Evolutionary conservation across 2,797 vertebrate genomes (phyloP).

Genomic region (Microctenopoma steveboyesi): DNA sequence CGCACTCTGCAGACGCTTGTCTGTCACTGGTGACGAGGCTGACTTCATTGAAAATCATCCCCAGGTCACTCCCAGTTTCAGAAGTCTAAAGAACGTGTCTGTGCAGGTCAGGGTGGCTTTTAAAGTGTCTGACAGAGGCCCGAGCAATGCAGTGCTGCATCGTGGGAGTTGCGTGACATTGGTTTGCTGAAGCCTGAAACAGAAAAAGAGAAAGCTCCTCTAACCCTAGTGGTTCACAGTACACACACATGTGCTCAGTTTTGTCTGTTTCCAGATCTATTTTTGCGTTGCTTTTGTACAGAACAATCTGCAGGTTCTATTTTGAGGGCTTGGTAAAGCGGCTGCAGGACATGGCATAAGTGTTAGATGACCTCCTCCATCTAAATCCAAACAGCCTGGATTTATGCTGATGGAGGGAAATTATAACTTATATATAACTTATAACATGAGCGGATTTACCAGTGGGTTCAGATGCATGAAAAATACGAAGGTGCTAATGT

Average conservation of each 20-base stretch:
- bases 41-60: conserved; percentile 63
- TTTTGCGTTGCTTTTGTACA: conserved; percentile 78
- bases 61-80: conserved; percentile 58
- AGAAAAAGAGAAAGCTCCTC: conserved; percentile 32
- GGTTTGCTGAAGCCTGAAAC: conserved; percentile 48
- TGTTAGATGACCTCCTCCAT: conserved; percentile 71
- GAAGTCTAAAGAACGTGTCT: conserved; percentile 54
- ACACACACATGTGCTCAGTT: conserved; percentile 10
- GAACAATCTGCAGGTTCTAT: conserved; percentile 78
- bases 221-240: conserved; percentile 52
- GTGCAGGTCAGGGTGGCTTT: conserved; percentile 59
- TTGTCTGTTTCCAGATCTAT: conserved; percentile 61
- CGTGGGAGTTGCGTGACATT: conserved; percentile 58
- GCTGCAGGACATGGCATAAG: conserved; percentile 76
- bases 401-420: conserved; percentile 18
- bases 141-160: conserved; percentile 58
- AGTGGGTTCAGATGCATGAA: neutral
- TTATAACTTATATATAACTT: conserved; percentile 5
- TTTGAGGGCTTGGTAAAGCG: conserved; percentile 69
- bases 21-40: conserved; percentile 28
- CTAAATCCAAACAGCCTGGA: conserved; percentile 64
- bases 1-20: conserved; percentile 23
- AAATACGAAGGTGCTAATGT: neutral
- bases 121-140: conserved; percentile 46
- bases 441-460: conserved; percentile 6